These are phyloP conservation scores for Hipposideros larvatus DNA, from an alignment of 2,797 vertebrate species.

Conservation along the genomic window DNA sequence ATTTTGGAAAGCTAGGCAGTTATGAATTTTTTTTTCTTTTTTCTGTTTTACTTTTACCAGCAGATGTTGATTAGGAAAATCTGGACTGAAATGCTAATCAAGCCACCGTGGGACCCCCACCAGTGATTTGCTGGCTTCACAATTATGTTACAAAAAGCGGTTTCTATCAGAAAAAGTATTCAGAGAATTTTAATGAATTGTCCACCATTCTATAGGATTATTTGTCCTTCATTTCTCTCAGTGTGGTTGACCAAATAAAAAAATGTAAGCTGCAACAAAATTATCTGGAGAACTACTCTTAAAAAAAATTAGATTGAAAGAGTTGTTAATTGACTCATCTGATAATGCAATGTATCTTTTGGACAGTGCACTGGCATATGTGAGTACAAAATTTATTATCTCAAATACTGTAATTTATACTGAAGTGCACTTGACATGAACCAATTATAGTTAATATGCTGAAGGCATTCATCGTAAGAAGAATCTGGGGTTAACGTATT, in stretches of 20 bases:
- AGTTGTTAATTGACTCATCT: not conserved
- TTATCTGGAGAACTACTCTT: not conserved
- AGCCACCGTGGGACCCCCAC: not conserved
- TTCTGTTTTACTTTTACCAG: not conserved
- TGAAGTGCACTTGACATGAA: not conserved
- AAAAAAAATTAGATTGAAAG: constrained; percentile 25
- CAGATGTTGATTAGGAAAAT: constrained; percentile 42
- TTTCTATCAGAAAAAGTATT: constrained; percentile 34
- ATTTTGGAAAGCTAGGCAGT: not conserved
- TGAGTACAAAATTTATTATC: constrained; percentile 26
- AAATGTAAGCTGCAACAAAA: not conserved
- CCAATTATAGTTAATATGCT: not conserved
- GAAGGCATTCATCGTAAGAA: not conserved
- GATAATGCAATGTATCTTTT: not conserved
- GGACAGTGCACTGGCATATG: not conserved
- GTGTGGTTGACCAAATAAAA: not conserved
- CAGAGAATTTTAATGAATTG: constrained; percentile 59
- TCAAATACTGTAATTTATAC: not conserved
- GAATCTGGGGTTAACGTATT: not conserved
- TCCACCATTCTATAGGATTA: not conserved
- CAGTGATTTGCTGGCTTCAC: not conserved
- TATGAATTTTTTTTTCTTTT: constrained; percentile 19
- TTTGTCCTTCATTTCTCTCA: not conserved
- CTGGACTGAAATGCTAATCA: not conserved
- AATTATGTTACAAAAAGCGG: constrained; percentile 36